phyloP scores from a whole-genome alignment of 2,888 invertebrate species.

The Clanis bilineata region DNA sequence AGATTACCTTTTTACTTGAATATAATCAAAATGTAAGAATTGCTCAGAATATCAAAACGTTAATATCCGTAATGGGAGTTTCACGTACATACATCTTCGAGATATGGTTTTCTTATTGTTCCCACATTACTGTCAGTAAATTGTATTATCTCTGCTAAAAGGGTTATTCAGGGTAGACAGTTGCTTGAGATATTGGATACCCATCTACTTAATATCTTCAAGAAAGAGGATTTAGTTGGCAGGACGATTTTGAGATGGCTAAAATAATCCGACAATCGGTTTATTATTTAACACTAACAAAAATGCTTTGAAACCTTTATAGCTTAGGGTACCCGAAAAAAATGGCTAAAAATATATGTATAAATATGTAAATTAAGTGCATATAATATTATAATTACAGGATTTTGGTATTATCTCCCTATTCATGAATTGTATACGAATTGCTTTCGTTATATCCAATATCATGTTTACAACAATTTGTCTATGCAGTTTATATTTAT shows the following conservation, averaged over 20 bases:
- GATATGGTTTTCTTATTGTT: constrained; percentile 12
- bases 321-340: background rate
- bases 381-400: too few species aligned
- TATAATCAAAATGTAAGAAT: background rate
- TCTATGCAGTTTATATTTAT: too few species aligned
- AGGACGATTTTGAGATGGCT: constrained; percentile 7
- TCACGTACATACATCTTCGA: background rate
- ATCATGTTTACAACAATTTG: too few species aligned
- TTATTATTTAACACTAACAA: background rate
- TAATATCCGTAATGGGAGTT: background rate
- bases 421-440: too few species aligned
- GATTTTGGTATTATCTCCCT: too few species aligned
- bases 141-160: constrained; percentile 13
- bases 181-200: constrained; percentile 13
- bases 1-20: background rate
- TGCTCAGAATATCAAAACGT: background rate
- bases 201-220: constrained; percentile 13
- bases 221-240: constrained; percentile 18
- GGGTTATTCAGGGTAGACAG: constrained; percentile 12
- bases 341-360: background rate
- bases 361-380: too few species aligned
- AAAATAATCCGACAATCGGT: background rate
- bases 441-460: too few species aligned
- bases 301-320: background rate
- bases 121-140: constrained; percentile 13